Evolutionary conservation across 1,140 invertebrate genomes (phyloP), one percentile per base, ranked within the genome.

Genomic region (Oryzaephilus surinamensis): DNA sequence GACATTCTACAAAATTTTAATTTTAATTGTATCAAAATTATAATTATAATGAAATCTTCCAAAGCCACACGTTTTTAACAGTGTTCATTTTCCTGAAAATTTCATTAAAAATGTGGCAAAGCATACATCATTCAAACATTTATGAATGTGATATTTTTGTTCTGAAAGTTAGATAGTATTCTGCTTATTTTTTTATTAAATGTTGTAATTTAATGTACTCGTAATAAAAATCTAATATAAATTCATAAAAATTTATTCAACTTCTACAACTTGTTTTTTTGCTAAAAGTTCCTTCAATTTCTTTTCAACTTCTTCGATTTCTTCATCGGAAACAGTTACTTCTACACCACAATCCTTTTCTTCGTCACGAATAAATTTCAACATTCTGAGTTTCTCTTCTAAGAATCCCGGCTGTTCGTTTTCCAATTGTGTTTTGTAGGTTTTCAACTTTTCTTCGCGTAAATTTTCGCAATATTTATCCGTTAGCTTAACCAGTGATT

Each of bases 301-400:
- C 40, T 67, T 51, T 17, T 70, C 65, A 2, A 74, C 69, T n/a
- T 60, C 58, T 38, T 68, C 69, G 38, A 85, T 77, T 39, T 82
- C 73, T 42, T 76, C 67, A 46, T 79, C 70, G 0, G 65, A 72
- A 0, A 83, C 69, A 1, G 79, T 77, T 0, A 76, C 66, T 20
- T 65, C 54, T 4, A 81, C 50, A 20, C 77, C 71, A 48, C 77
- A 76, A 13, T 71, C 70, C 33, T 70, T 61, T 58, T 89, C 79
- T 57, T 85, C 80, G 41, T 76, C 67, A 28, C 74, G 69, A 11
- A 88, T 83, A 47, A 77, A 80, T 30, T 70, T 63, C 19, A 88
- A 58, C 18, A 70, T 67, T 13, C 69, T 62, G n/a, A 77, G 61
- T 52, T 75, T 75, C 23, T 70, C 66, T 45, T 69, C 59, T 2